Conservation (phyloP, 2,113 vertebrate genomes). For the Dipodomys ordii region DNA sequence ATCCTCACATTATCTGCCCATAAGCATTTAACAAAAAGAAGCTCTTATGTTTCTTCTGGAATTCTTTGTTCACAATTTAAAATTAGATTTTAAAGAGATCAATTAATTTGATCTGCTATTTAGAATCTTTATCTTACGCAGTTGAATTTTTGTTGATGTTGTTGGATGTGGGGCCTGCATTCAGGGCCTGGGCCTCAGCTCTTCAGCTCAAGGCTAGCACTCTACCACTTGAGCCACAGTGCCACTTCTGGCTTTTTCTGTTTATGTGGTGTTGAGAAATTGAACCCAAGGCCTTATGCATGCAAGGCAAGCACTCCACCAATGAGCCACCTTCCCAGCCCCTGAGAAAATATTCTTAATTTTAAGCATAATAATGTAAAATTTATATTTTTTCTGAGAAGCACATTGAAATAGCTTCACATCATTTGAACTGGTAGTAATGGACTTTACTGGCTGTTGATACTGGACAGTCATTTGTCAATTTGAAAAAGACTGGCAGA, state of each 20-base stretch:
- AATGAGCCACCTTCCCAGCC: too few relatives aligned
- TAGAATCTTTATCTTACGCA: not conserved
- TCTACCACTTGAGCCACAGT: too few relatives aligned
- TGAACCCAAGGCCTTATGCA: too few relatives aligned
- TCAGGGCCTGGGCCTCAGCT: too few relatives aligned
- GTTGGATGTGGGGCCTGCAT: too few relatives aligned
- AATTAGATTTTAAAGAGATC: slow-evolving; percentile 35
- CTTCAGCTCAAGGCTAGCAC: too few relatives aligned
- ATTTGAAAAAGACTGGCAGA: not conserved
- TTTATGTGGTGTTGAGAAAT: too few relatives aligned
- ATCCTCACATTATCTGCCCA: not conserved
- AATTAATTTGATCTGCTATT: not conserved
- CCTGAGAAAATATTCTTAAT: not conserved
- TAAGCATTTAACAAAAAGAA: not conserved
- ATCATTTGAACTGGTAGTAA: not conserved
- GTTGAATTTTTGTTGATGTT: too few relatives aligned
- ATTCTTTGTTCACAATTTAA: not conserved
- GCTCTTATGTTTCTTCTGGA: not conserved
- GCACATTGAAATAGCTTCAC: not conserved
- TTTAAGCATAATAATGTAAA: not conserved
- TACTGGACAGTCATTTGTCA: not conserved
- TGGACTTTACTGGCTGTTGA: not conserved
- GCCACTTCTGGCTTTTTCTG: too few relatives aligned
- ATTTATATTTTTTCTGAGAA: not conserved
- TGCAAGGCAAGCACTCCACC: too few relatives aligned